Evolutionary conservation across 2,888 invertebrate species (phyloP).

Genomic region (Tineola bisselliella): DNA sequence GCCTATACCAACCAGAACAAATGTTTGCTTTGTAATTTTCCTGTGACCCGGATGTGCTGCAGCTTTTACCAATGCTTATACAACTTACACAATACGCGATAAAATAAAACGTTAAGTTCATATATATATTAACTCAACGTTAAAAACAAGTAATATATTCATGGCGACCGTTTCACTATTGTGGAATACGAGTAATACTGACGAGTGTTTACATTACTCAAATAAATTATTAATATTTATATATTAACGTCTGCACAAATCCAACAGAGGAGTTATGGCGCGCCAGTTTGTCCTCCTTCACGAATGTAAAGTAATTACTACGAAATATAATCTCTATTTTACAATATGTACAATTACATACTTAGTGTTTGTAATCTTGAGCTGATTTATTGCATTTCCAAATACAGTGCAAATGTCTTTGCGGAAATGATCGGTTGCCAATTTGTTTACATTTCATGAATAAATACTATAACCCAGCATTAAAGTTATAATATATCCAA

Average conservation of each 20-base stretch:
- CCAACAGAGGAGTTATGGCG: neutral
- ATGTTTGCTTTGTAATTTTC: neutral
- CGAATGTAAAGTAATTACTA: neutral
- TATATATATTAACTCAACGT: neutral
- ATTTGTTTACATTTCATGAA: slow-evolving; percentile 6
- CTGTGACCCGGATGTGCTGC: neutral
- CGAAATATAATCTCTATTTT: neutral
- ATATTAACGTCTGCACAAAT: neutral
- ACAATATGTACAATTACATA: neutral
- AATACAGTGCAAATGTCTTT: neutral
- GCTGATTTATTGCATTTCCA: neutral
- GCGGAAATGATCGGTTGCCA: neutral
- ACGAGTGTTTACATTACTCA: neutral
- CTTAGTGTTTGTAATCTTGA: neutral
- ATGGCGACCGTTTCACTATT: neutral
- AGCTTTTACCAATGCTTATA: neutral
- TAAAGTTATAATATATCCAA: too few relatives aligned
- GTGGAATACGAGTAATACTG: neutral
- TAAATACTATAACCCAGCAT: too few relatives aligned
- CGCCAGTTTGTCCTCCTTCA: neutral
- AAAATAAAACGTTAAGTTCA: neutral
- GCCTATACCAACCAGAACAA: neutral
- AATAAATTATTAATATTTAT: slow-evolving; percentile 6
- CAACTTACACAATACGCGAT: neutral
- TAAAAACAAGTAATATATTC: neutral